phyloP scores from a whole-genome alignment of 2,797 vertebrate genomes.

The Ammospiza maritima region DNA sequence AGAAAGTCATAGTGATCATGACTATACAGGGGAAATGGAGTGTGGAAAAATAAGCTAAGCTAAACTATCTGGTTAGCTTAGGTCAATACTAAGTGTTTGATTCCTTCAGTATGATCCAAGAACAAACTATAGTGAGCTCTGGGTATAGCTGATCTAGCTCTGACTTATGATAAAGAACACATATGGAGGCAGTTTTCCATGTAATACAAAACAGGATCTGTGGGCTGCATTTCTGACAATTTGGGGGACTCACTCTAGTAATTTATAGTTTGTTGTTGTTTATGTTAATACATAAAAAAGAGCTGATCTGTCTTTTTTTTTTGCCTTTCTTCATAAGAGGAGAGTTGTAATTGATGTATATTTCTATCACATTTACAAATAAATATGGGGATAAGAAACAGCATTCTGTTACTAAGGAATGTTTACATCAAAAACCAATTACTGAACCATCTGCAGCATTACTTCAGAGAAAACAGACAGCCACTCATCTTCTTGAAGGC shows the following conservation, averaged over 20 bases:
- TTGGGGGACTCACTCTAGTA: not conserved
- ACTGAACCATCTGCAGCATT: not conserved
- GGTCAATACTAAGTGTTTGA: not conserved
- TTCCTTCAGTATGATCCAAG: not conserved
- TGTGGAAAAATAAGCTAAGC: not conserved
- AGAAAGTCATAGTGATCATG: not conserved
- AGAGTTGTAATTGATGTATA: not conserved
- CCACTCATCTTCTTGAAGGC: not conserved
- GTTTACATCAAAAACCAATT: not conserved
- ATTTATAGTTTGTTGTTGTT: not conserved
- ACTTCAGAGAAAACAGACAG: not conserved
- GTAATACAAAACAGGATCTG: not conserved
- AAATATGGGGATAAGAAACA: not conserved
- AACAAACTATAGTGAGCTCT: not conserved
- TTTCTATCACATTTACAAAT: not conserved
- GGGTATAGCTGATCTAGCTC: not conserved
- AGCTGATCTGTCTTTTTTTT: not conserved
- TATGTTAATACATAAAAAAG: not conserved
- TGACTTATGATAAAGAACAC: not conserved
- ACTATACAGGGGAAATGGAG: not conserved
- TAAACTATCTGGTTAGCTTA: not conserved
- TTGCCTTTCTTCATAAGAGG: not conserved
- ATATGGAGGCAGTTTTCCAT: not conserved
- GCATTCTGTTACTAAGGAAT: not conserved
- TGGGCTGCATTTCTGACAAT: not conserved